Evolutionary conservation across 2,113 vertebrate species (phyloP).

Genomic region (Malaclemys terrapin): DNA sequence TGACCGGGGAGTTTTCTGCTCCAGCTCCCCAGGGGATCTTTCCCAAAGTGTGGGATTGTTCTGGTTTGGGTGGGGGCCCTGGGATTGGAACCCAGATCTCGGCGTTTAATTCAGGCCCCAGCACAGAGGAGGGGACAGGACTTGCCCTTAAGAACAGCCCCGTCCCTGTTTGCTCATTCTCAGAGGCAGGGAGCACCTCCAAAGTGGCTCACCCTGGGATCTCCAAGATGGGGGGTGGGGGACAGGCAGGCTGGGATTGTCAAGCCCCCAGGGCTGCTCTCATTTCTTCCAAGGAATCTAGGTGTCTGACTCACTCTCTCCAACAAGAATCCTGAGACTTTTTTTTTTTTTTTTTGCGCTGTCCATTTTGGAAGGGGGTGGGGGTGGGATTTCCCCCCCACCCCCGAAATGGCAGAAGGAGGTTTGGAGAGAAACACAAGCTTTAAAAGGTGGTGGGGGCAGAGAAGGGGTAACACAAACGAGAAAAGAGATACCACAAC

Average conservation of each 20-base stretch:
- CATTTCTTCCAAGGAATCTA: not conserved
- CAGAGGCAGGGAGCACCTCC: not conserved
- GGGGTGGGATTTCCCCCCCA: too few relatives aligned
- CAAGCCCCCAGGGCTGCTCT: not conserved
- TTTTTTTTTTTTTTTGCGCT: not conserved
- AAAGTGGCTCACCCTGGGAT: not conserved
- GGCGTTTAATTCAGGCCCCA: not conserved
- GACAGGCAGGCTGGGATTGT: not conserved
- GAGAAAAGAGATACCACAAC: slow-evolving; percentile 25
- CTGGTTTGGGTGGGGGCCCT: not conserved
- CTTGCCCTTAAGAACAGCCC: not conserved
- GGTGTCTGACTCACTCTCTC: not conserved
- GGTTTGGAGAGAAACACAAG: slow-evolving; percentile 8
- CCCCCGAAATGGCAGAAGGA: not conserved
- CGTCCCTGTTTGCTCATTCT: not conserved
- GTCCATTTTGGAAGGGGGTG: not conserved
- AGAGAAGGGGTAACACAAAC: not conserved
- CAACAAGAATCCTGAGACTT: slow-evolving; percentile 61
- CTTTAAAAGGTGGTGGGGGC: not conserved
- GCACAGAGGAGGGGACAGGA: not conserved
- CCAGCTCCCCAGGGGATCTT: not conserved
- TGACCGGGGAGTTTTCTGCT: not conserved
- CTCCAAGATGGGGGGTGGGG: not conserved
- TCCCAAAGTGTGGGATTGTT: not conserved
- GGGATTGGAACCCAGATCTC: not conserved